Percentiles rank a stretch among this genome's conserved stretches.
phyloP scores from a whole-genome alignment of 2,113 vertebrate genomes.

The Microtus oregoni region DNA sequence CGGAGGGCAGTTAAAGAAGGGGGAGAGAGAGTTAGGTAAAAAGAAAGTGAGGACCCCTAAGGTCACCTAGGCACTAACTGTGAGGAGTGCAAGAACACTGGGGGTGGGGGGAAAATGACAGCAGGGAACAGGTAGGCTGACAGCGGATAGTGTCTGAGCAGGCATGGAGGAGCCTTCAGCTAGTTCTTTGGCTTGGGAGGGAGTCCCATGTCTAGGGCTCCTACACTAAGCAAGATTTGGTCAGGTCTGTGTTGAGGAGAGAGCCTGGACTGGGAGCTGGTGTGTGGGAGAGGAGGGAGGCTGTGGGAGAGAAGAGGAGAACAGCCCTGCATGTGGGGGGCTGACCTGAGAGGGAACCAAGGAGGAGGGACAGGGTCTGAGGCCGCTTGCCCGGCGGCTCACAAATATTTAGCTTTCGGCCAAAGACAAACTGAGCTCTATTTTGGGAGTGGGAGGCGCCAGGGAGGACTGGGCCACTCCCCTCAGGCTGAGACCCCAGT shows the following conservation, averaged over 20 bases:
- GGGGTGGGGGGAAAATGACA: not conserved
- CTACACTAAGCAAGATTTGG: not conserved
- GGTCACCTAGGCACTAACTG: slow-evolving; percentile 14
- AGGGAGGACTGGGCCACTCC: slow-evolving; percentile 74
- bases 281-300: slow-evolving; percentile 47
- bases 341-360: slow-evolving; percentile 76
- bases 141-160: not conserved
- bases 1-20: slow-evolving; percentile 10
- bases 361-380: slow-evolving; percentile 83
- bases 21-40: not conserved
- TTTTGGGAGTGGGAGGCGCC: slow-evolving; percentile 85
- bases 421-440: slow-evolving; percentile 85
- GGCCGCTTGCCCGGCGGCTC: slow-evolving; percentile 82
- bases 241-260: slow-evolving; percentile 36
- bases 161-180: not conserved
- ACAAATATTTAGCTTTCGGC: slow-evolving; percentile 85
- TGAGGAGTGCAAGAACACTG: not conserved
- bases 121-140: not conserved
- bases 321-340: slow-evolving; percentile 21
- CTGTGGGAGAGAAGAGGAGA: slow-evolving; percentile 28
- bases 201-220: not conserved
- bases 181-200: not conserved
- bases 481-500: slow-evolving; percentile 78
- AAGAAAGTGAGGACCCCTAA: slow-evolving; percentile 15
- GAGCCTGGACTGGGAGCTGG: not conserved